phyloP scores from a whole-genome alignment of 2,113 vertebrate species.

The Vimba vimba region DNA sequence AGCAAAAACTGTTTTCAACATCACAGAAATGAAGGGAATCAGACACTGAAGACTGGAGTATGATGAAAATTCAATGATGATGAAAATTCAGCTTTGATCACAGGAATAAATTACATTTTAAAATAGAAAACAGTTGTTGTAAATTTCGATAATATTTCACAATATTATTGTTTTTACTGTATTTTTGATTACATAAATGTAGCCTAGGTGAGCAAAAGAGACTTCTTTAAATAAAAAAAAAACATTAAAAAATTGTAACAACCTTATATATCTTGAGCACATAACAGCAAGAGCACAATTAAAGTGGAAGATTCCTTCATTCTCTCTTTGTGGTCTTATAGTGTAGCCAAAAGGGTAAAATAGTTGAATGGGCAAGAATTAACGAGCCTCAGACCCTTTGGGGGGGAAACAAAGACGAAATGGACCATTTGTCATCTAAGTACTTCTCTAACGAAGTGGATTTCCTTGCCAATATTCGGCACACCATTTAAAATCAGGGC shows the following conservation, averaged over 20 bases:
- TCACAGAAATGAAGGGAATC: not conserved
- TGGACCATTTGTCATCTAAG: conserved; percentile 49
- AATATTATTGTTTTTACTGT: not conserved
- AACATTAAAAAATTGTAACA: too few species aligned
- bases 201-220: not conserved
- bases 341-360: not conserved
- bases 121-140: not conserved
- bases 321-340: not conserved
- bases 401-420: conserved; percentile 23
- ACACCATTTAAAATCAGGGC: conserved; percentile 42
- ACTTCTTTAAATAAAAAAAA: not conserved
- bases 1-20: too few species aligned
- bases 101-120: not conserved
- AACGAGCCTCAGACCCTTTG: conserved; percentile 23
- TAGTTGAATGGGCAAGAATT: conserved; percentile 12
- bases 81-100: not conserved
- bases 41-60: not conserved
- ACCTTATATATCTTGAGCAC: not conserved
- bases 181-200: not conserved
- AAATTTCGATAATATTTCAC: not conserved
- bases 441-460: conserved; percentile 45
- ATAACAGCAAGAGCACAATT: not conserved
- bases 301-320: not conserved
- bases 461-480: conserved; percentile 45
- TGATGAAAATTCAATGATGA: not conserved